Evolutionary conservation across 2,797 vertebrate genomes (phyloP).

Genomic region (Syndactyla subalaris): DNA sequence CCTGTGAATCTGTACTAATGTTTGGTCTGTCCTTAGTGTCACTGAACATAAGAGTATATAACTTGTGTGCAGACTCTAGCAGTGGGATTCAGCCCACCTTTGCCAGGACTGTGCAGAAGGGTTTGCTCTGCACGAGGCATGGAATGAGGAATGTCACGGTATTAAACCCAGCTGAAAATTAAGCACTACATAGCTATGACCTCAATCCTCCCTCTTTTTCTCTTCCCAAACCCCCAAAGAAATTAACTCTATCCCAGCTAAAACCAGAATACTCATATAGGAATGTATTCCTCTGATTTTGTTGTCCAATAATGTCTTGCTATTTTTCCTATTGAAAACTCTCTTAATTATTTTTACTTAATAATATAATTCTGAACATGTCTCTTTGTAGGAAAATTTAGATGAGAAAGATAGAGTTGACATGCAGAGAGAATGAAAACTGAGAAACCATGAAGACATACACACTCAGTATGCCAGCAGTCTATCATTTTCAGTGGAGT

Average conservation of each 20-base stretch:
- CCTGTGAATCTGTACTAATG: background rate
- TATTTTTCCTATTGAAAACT: background rate
- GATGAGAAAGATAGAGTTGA: background rate
- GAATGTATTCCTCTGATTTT: background rate
- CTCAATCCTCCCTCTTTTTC: no score
- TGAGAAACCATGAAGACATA: background rate
- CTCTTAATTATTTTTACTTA: background rate
- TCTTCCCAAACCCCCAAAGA: background rate
- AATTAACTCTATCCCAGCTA: background rate
- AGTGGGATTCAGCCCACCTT: background rate
- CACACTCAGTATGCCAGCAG: background rate
- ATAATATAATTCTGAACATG: background rate
- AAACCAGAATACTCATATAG: background rate
- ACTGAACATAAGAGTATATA: background rate
- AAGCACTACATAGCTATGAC: background rate
- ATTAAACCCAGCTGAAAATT: background rate
- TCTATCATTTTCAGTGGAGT: background rate
- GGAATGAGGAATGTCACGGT: background rate
- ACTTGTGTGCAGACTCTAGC: background rate
- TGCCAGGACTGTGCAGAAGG: background rate
- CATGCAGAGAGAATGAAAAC: background rate
- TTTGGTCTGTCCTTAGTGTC: background rate
- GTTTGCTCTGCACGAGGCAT: background rate
- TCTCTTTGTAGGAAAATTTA: background rate
- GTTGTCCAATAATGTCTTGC: accelerated